Conservation (phyloP, 1,140 invertebrate species). For the Mesaphorura yosii region DNA sequence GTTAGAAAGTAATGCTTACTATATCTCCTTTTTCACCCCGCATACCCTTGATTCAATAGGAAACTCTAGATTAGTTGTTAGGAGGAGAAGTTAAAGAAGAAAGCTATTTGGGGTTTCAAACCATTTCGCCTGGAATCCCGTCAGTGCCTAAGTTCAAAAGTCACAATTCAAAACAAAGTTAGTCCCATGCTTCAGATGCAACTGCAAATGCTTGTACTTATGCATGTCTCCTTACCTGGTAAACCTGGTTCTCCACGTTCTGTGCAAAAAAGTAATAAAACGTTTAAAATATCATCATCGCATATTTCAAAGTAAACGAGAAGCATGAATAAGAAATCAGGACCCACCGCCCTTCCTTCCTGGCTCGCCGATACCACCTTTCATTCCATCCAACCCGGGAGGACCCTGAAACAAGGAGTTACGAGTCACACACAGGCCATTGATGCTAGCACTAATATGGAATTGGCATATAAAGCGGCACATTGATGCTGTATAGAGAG, state of each 20-base stretch:
- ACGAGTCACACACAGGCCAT: too few species aligned
- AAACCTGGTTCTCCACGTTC: slow-evolving; percentile 81
- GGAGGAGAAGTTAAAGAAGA: slow-evolving; percentile 6
- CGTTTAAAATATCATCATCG: too few species aligned
- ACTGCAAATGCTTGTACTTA: too few species aligned
- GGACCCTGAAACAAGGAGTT: slow-evolving; percentile 15
- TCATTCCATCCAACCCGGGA: slow-evolving; percentile 26
- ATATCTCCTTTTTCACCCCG: slow-evolving; percentile 72
- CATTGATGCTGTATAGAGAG: too few species aligned
- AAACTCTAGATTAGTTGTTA: slow-evolving; percentile 31
- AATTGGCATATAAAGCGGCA: too few species aligned
- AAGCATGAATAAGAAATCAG: background rate
- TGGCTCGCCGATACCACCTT: slow-evolving; percentile 34
- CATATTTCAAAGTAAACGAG: background rate
- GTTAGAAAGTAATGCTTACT: too few species aligned
- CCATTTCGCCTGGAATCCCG: slow-evolving; percentile 80
- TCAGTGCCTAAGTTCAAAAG: slow-evolving; percentile 63
- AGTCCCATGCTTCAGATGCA: background rate
- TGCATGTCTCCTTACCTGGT: slow-evolving; percentile 65
- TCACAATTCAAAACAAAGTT: background rate
- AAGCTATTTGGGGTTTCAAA: slow-evolving; percentile 36
- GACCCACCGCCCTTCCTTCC: slow-evolving; percentile 57
- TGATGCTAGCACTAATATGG: too few species aligned
- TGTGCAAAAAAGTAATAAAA: slow-evolving; percentile 4
- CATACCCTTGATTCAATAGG: slow-evolving; percentile 52